Base-by-base conservation (phyloP, 2,888 invertebrate genomes). In the Physocephala rufipes region DNA sequence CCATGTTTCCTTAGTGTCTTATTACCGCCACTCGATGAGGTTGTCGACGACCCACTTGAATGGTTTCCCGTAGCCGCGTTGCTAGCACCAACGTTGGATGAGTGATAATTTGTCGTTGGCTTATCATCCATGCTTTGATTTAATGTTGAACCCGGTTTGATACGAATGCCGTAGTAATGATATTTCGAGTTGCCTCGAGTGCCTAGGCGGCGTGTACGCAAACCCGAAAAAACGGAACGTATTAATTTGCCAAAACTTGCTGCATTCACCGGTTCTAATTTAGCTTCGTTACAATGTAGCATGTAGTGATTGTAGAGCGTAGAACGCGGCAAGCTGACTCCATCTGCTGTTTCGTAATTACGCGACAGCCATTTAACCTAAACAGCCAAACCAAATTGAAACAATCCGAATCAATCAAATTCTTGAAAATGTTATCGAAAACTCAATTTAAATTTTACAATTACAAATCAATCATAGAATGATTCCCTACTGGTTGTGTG, bases 221-320 rank as follows among this genome's bases (percentile, higher is more conserved):
- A 89, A 21, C 99, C 99, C 78, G 97, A 90, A 88, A 99, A 99
- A 74, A 99, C 99, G 2, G 98, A 97, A 73, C 99, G 92, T 82
- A 99, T 99, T 55, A 99, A 90, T 87, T 99, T 99, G 74, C 99
- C 99, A 88, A 99, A 99, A 47, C 97, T 98, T 12, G 99, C 99
- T 51, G 99, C 98, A 88, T 99, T 99, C 75, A 99, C 98, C 0
- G 99, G 98, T 85, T 99, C 99, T 77, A 99, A 89, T 84, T 96
- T 96, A 85, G 96, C 92, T 82, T 94, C 91, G 58, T 91, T 89
- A 87, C 99, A 99, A 87, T 99, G 99, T 26, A 96, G 92, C 80
- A 97, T 90, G 87, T 99, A 99, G 87, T 99, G 99, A 81, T 95
- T 94, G 88, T 99, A 99, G 47, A 99, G 89, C 1, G 97, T 98